A percentile compares a stretch with the other conserved stretches of the same genome.
Conservation (phyloP, 2,888 invertebrate genomes). For the Glaucopsyche alexis region DNA sequence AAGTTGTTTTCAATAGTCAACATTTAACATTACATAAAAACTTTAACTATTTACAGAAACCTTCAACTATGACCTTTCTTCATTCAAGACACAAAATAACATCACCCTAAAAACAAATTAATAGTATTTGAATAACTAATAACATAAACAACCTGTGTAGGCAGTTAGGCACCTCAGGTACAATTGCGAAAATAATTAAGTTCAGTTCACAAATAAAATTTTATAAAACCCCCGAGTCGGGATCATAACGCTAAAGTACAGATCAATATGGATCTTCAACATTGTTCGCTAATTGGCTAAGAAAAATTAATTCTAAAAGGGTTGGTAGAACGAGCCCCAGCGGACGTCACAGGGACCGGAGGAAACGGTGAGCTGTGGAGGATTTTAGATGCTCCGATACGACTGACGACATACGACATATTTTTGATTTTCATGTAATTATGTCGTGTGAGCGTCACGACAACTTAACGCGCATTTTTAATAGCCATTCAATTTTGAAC, state of each 20-base stretch:
- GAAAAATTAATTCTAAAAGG: slow-evolving; percentile 78
- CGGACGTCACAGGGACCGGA: slow-evolving; percentile 55
- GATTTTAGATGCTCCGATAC: slow-evolving; percentile 5
- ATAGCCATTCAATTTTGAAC: no score
- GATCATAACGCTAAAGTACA: slow-evolving; percentile 40
- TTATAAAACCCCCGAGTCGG: slow-evolving; percentile 26
- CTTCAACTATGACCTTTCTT: background rate
- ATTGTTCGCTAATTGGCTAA: slow-evolving; percentile 71
- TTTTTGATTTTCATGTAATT: background rate
- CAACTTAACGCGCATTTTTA: no score
- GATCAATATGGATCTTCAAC: slow-evolving; percentile 63
- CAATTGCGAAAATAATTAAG: slow-evolving; percentile 17
- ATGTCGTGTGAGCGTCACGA: no score
- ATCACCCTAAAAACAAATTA: background rate
- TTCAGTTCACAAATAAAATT: slow-evolving; percentile 23
- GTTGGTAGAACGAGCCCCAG: slow-evolving; percentile 67
- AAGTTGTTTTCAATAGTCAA: no score
- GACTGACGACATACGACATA: no score
- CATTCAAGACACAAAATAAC: background rate
- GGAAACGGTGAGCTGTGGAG: slow-evolving; percentile 55
- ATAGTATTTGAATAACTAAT: background rate
- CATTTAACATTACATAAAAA: no score
- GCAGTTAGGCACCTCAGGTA: slow-evolving; percentile 7
- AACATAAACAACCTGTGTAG: background rate
- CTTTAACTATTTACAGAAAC: no score